These are phyloP conservation scores for Lycocerus yunnanus DNA, from an alignment of 2,888 invertebrate species.

Conservation along the genomic window DNA sequence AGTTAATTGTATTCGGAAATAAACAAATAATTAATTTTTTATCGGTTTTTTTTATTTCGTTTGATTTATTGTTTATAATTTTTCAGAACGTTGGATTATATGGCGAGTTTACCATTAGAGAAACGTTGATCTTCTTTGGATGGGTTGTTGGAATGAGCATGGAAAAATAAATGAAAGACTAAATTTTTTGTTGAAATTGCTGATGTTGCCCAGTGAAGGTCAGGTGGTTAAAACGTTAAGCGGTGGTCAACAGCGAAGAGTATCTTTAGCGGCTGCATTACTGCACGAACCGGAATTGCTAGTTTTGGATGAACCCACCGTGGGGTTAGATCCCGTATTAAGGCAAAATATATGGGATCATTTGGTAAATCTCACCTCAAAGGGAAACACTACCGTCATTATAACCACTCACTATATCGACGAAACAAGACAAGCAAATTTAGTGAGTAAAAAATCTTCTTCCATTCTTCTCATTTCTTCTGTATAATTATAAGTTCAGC, in stretches of 20 bases:
- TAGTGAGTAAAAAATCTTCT: slow-evolving; percentile 64
- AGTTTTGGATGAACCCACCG: slow-evolving; percentile 92
- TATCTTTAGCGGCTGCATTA: slow-evolving; percentile 86
- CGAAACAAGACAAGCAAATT: slow-evolving; percentile 81
- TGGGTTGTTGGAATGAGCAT: slow-evolving; percentile 51
- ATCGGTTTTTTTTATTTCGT: background rate
- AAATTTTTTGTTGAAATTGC: slow-evolving; percentile 6
- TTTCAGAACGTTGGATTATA: slow-evolving; percentile 52
- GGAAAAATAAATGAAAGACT: slow-evolving; percentile 40
- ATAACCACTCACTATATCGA: slow-evolving; percentile 90
- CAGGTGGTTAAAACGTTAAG: slow-evolving; percentile 73
- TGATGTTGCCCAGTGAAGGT: slow-evolving; percentile 46
- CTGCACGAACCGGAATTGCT: slow-evolving; percentile 87
- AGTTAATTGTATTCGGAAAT: background rate
- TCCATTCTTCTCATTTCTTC: too few species aligned
- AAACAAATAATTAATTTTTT: background rate
- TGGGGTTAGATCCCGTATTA: slow-evolving; percentile 89
- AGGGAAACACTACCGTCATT: slow-evolving; percentile 77
- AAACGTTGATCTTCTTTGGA: slow-evolving; percentile 53
- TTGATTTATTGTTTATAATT: background rate
- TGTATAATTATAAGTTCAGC: too few species aligned
- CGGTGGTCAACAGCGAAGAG: slow-evolving; percentile 88
- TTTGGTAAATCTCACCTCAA: slow-evolving; percentile 76
- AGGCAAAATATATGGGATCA: slow-evolving; percentile 87
- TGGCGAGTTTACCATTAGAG: slow-evolving; percentile 53